These are phyloP conservation scores for Xanthia togata DNA, from an alignment of 2,888 invertebrate genomes.

Conservation along the genomic window DNA sequence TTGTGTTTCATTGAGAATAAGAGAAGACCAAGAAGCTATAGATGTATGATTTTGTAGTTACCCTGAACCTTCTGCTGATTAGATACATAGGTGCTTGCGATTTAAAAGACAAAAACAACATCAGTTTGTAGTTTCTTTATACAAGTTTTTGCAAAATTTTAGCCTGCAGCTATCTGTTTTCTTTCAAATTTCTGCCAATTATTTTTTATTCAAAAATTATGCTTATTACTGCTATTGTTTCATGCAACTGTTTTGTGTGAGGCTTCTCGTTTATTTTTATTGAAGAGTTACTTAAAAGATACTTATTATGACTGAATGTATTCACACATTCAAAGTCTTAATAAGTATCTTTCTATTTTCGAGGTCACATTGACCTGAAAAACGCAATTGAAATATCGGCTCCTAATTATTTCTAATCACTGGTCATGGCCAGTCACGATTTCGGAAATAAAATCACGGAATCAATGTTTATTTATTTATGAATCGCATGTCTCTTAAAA, in stretches of 20 bases:
- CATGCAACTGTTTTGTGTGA: background rate
- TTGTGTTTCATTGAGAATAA: constrained; percentile 3
- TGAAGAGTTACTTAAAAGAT: too few species aligned
- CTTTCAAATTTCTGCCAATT: constrained; percentile 3
- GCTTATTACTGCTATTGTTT: constrained; percentile 5
- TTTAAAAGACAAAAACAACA: too few species aligned
- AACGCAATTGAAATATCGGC: background rate
- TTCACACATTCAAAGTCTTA: background rate
- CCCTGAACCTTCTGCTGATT: too few species aligned
- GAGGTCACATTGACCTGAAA: constrained; percentile 9
- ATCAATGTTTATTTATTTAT: background rate
- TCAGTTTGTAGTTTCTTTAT: too few species aligned
- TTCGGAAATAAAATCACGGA: background rate
- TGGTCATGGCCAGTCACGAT: constrained; percentile 28
- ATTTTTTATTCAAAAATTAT: constrained; percentile 26
- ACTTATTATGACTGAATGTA: too few species aligned
- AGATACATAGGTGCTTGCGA: too few species aligned
- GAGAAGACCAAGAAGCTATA: background rate
- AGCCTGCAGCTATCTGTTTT: background rate
- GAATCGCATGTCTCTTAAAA: background rate
- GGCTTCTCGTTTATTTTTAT: background rate
- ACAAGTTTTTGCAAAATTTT: background rate
- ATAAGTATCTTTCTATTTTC: background rate
- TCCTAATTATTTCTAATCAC: background rate
- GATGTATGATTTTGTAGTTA: too few species aligned